These are phyloP conservation scores for Nerophis ophidion DNA, from an alignment of 2,113 vertebrate genomes.

Conservation along the genomic window DNA sequence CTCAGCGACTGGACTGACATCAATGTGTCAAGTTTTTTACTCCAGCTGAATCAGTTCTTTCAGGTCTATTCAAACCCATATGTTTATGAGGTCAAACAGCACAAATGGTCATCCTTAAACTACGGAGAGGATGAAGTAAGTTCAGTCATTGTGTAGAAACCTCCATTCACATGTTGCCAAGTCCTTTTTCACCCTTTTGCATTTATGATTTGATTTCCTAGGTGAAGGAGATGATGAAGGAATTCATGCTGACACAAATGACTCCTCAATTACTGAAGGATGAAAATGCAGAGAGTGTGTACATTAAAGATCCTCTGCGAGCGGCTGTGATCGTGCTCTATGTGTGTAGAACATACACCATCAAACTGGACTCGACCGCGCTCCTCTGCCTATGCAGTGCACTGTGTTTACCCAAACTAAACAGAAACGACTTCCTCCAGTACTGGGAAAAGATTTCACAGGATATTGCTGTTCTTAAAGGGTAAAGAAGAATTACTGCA, in stretches of 20 bases:
- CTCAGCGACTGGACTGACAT: conserved; percentile 67
- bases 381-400: conserved; percentile 43
- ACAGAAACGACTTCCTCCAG: conserved; percentile 42
- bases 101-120: conserved; percentile 45
- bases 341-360: conserved; percentile 11
- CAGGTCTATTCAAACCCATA: conserved; percentile 33
- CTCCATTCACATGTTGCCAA: background rate
- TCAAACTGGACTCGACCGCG: conserved; percentile 28
- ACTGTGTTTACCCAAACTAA: conserved; percentile 54
- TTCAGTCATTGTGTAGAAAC: background rate
- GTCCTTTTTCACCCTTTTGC: background rate
- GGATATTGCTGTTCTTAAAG: conserved; percentile 40
- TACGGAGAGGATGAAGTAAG: conserved; percentile 71
- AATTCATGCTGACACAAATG: conserved; percentile 51
- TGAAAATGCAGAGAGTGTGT: background rate
- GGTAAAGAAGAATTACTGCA: conserved; percentile 28
- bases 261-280: conserved; percentile 52
- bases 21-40: conserved; percentile 74
- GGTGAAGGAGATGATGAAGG: conserved; percentile 60
- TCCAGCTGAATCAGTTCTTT: conserved; percentile 76
- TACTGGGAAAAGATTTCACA: conserved; percentile 58
- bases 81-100: conserved; percentile 34
- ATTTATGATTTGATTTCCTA: conserved; percentile 52
- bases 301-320: conserved; percentile 48
- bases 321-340: conserved; percentile 57